These are phyloP conservation scores for Lepidurus couesii DNA, from an alignment of 1,140 invertebrate species.

Conservation along the genomic window DNA sequence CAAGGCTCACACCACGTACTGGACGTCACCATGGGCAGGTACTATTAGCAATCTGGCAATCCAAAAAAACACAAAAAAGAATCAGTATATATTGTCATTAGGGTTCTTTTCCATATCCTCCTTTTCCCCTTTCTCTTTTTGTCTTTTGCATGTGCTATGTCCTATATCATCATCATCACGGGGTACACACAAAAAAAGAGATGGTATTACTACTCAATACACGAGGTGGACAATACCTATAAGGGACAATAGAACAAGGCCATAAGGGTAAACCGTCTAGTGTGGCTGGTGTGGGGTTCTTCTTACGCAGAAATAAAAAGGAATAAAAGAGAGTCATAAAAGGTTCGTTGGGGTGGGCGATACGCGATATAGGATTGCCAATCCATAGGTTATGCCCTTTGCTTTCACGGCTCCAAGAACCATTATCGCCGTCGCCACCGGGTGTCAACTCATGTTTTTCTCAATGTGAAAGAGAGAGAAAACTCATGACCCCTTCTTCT, in stretches of 20 bases:
- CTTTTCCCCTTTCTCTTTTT: not conserved
- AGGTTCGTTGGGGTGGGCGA: slow-evolving; percentile 11
- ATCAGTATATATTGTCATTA: slow-evolving; percentile 5
- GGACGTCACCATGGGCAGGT: slow-evolving; percentile 20
- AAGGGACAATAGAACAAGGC: not conserved
- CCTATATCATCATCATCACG: not conserved
- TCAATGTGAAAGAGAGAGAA: not conserved
- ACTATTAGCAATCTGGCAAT: not conserved
- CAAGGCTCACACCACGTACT: slow-evolving; percentile 17
- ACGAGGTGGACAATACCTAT: slow-evolving; percentile 5
- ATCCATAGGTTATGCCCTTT: slow-evolving; percentile 22
- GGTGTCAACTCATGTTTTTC: slow-evolving; percentile 12
- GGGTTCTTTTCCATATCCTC: not conserved
- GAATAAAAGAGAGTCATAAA: not conserved
- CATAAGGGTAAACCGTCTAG: slow-evolving; percentile 5
- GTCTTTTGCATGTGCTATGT: not conserved
- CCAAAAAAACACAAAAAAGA: not conserved
- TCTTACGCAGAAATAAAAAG: not conserved
- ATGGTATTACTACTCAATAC: not conserved
- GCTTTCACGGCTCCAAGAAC: slow-evolving; percentile 3
- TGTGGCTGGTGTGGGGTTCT: not conserved
- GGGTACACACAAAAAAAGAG: not conserved
- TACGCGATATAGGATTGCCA: not conserved
- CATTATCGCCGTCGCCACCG: slow-evolving; percentile 4
- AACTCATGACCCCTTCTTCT: slow-evolving; percentile 11